Conservation (phyloP, 2,797 vertebrate genomes). For the Micropoecilia bifurca region DNA sequence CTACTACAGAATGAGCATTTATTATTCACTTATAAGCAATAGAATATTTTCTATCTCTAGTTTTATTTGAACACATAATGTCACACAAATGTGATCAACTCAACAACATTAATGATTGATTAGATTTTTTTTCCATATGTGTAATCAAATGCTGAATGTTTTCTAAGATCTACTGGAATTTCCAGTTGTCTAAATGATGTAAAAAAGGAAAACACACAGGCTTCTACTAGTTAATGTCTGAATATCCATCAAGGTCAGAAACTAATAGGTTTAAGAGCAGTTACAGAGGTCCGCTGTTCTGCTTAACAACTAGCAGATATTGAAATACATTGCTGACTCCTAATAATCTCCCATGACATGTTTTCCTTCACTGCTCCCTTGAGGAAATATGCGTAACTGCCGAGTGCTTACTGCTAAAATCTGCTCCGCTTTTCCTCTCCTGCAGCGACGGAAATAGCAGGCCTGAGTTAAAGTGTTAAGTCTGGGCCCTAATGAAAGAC, state of each 20-base stretch:
- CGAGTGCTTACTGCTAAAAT: constrained; percentile 22
- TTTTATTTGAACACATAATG: background rate
- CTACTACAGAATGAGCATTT: background rate
- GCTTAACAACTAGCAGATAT: background rate
- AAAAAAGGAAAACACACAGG: background rate
- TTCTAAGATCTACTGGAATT: background rate
- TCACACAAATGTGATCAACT: background rate
- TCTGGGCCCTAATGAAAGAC: constrained; percentile 63
- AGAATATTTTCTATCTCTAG: background rate
- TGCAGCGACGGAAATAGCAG: constrained; percentile 33
- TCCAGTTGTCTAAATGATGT: background rate
- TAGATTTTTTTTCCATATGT: background rate
- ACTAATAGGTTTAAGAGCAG: background rate
- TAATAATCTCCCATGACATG: constrained; percentile 45
- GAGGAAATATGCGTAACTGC: constrained; percentile 22
- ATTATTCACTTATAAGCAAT: background rate
- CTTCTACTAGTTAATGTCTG: background rate
- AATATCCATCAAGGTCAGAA: background rate
- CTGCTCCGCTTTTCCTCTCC: constrained; percentile 10
- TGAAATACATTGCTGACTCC: background rate
- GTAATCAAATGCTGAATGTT: background rate
- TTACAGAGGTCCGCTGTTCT: background rate
- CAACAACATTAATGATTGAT: background rate
- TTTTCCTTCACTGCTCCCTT: constrained; percentile 26
- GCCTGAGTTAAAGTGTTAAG: constrained; percentile 61